Percentiles rank a stretch among this genome's conserved stretches.
phyloP scores from a whole-genome alignment of 1,140 invertebrate genomes.

The Trichogramma pretiosum region DNA sequence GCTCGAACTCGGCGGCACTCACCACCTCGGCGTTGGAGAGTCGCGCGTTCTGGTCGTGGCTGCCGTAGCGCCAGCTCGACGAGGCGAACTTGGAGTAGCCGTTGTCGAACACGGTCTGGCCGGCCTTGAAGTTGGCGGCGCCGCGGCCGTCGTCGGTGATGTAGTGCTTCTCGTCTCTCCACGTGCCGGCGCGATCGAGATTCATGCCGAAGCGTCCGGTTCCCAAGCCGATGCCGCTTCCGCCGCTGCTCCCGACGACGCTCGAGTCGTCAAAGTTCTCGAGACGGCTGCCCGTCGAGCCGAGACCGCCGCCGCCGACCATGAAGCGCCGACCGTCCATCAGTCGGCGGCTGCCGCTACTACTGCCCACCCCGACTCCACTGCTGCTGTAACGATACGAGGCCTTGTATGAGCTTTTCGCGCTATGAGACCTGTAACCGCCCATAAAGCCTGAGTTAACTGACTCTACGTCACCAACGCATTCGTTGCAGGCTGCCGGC shows the following conservation, averaged over 20 bases:
- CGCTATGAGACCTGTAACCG: too few relatives aligned
- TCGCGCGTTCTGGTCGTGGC: constrained; percentile 1
- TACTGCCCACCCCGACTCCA: neutral
- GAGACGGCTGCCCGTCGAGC: neutral
- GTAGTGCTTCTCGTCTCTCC: constrained; percentile 24
- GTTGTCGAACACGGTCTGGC: constrained; percentile 19
- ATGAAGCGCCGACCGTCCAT: neutral
- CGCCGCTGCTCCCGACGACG: neutral
- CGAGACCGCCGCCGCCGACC: neutral
- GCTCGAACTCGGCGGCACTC: constrained; percentile 1
- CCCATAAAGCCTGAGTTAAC: too few relatives aligned
- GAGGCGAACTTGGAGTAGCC: constrained; percentile 11
- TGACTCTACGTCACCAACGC: too few relatives aligned
- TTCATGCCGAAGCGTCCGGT: too few relatives aligned
- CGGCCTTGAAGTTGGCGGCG: constrained; percentile 20
- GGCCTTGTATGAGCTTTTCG: too few relatives aligned
- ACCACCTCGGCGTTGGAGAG: constrained; percentile 3
- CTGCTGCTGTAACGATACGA: neutral
- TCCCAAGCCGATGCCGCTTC: too few relatives aligned
- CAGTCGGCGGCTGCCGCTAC: neutral
- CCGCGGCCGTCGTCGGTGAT: constrained; percentile 21
- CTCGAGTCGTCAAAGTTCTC: constrained; percentile 1
- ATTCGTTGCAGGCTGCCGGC: neutral
- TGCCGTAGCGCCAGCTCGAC: constrained; percentile 12
- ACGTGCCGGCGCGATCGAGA: constrained; percentile 19